Percentiles rank a stretch among this genome's conserved stretches.
Conservation (phyloP, 2,888 invertebrate species). For the Helicoverpa assulta region DNA sequence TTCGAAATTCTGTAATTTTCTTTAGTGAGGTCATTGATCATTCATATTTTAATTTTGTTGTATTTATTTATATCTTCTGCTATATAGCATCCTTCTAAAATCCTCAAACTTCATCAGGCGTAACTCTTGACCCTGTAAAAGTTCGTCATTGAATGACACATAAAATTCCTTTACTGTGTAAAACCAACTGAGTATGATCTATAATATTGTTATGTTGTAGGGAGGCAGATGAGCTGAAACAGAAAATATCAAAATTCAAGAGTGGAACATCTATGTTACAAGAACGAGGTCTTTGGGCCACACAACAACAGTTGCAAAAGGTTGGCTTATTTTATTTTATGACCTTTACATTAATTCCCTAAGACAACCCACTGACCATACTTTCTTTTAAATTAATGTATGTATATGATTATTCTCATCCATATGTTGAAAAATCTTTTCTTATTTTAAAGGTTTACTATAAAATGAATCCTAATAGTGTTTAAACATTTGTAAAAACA, state of each 20-base stretch:
- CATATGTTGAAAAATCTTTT: no score
- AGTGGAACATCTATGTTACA: constrained; percentile 88
- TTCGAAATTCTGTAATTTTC: constrained; percentile 48
- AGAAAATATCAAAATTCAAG: constrained; percentile 92
- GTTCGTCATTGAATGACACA: constrained; percentile 53
- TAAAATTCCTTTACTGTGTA: constrained; percentile 3
- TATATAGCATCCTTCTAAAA: no score
- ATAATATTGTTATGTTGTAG: constrained; percentile 75
- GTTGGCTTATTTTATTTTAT: constrained; percentile 60
- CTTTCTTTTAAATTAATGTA: neutral
- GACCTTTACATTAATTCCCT: neutral
- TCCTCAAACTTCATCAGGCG: neutral
- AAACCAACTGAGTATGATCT: neutral
- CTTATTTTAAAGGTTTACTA: no score
- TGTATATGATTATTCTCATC: no score
- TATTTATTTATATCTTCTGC: neutral
- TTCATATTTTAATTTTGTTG: constrained; percentile 13
- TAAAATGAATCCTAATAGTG: no score
- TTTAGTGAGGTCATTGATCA: constrained; percentile 25
- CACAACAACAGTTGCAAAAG: constrained; percentile 87
- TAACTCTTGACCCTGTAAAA: constrained; percentile 26
- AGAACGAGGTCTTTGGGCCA: constrained; percentile 83
- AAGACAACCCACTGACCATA: no score
- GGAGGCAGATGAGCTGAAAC: constrained; percentile 94
- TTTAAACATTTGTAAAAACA: no score